These are phyloP conservation scores for Conops quadrifasciatus DNA, from an alignment of 2,888 invertebrate genomes.

Conservation along the genomic window DNA sequence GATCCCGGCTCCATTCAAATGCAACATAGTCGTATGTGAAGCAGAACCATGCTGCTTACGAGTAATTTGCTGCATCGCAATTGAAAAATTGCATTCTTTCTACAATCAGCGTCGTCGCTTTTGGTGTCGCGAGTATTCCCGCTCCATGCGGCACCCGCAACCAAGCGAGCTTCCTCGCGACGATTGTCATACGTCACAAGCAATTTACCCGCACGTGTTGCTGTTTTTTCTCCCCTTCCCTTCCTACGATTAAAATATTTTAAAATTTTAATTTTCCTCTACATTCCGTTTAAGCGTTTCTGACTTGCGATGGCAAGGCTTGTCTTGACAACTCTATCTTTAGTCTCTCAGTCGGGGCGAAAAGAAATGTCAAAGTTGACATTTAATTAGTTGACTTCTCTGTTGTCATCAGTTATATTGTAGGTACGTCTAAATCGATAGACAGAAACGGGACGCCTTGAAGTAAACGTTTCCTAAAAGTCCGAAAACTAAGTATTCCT, in stretches of 20 bases:
- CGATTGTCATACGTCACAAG: background rate
- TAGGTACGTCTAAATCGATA: background rate
- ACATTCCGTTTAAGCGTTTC: background rate
- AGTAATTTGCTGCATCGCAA: background rate
- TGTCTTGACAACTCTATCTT: constrained; percentile 5
- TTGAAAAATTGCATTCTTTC: constrained; percentile 1
- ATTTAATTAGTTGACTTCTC: constrained; percentile 18
- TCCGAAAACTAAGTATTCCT: background rate
- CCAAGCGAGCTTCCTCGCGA: background rate
- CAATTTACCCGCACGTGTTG: background rate
- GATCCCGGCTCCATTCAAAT: background rate
- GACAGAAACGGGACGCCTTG: background rate
- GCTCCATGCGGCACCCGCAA: too few relatives aligned
- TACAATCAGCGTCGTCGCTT: background rate
- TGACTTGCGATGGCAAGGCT: background rate
- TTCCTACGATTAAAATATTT: constrained; percentile 1
- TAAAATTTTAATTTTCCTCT: constrained; percentile 2
- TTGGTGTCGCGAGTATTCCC: too few relatives aligned
- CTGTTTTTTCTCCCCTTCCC: too few relatives aligned
- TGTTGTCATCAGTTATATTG: constrained; percentile 8
- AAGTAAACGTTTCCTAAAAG: background rate
- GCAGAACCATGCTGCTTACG: background rate
- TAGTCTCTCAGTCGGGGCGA: background rate
- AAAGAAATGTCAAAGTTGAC: constrained; percentile 11
- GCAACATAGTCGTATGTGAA: background rate